Conservation (phyloP, 2,888 invertebrate genomes). For the Idaea aversata region DNA sequence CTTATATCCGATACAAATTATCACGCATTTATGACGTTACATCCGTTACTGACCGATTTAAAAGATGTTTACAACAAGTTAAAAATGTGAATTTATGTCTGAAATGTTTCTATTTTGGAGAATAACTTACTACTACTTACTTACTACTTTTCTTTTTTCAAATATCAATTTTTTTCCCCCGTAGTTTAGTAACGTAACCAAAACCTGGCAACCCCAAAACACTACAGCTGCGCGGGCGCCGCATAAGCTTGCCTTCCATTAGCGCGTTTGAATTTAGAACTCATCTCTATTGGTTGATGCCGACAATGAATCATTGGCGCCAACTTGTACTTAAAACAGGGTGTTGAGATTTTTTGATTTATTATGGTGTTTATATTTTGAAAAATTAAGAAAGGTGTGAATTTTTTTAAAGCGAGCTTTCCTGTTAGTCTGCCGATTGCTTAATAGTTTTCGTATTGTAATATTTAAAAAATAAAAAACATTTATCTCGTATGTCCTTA, state of each 20-base stretch:
- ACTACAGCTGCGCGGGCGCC: conserved; percentile 63
- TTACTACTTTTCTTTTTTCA: too few relatives aligned
- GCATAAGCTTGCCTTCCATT: conserved; percentile 69
- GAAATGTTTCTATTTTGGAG: too few relatives aligned
- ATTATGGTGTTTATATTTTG: not conserved
- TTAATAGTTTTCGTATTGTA: not conserved
- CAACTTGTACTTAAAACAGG: conserved; percentile 18
- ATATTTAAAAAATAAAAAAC: too few relatives aligned
- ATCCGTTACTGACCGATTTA: too few relatives aligned
- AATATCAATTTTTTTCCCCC: not conserved
- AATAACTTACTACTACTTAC: too few relatives aligned
- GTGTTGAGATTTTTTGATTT: conserved; percentile 1
- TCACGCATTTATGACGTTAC: too few relatives aligned
- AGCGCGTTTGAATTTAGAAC: conserved; percentile 75
- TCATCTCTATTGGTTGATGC: conserved; percentile 54
- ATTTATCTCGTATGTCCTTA: too few relatives aligned
- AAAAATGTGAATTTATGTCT: too few relatives aligned
- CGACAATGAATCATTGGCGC: conserved; percentile 69
- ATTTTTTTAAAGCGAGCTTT: not conserved
- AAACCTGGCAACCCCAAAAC: conserved; percentile 46
- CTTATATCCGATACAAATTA: too few relatives aligned
- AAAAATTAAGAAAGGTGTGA: not conserved
- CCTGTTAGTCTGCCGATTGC: not conserved
- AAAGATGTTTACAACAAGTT: too few relatives aligned
- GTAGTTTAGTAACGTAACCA: conserved; percentile 6